Conservation (phyloP, 2,113 vertebrate species). For the Gallinago paraguaiae region DNA sequence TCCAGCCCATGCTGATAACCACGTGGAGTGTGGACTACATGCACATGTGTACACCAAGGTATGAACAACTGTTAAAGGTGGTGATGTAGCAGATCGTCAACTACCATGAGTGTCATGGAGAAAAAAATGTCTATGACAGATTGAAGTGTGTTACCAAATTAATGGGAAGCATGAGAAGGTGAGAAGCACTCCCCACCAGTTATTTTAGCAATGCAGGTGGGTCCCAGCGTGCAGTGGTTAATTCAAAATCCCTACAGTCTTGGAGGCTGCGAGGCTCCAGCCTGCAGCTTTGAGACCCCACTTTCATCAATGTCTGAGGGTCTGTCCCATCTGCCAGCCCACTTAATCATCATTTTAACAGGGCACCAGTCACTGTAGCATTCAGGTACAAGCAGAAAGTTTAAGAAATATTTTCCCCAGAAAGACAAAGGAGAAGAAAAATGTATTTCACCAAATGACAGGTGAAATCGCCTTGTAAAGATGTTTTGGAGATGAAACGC, state of each 20-base stretch:
- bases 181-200: not conserved
- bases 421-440: not conserved
- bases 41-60: not conserved
- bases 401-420: not conserved
- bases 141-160: conserved; percentile 6
- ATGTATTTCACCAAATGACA: not conserved
- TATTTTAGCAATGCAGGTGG: not conserved
- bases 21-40: not conserved
- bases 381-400: not conserved
- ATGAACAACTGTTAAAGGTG: not conserved
- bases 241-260: not conserved
- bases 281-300: not conserved
- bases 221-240: not conserved
- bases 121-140: not conserved
- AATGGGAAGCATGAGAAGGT: not conserved
- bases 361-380: not conserved
- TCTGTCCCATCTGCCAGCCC: not conserved
- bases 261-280: not conserved
- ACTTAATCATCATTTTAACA: not conserved
- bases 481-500: not conserved
- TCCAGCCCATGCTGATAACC: not conserved
- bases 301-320: accelerated
- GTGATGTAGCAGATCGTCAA: conserved; percentile 16
- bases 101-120: not conserved
- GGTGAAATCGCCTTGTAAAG: not conserved